Evolutionary conservation across 2,113 vertebrate species (phyloP).

Genomic region (Erythrolamprus reginae): DNA sequence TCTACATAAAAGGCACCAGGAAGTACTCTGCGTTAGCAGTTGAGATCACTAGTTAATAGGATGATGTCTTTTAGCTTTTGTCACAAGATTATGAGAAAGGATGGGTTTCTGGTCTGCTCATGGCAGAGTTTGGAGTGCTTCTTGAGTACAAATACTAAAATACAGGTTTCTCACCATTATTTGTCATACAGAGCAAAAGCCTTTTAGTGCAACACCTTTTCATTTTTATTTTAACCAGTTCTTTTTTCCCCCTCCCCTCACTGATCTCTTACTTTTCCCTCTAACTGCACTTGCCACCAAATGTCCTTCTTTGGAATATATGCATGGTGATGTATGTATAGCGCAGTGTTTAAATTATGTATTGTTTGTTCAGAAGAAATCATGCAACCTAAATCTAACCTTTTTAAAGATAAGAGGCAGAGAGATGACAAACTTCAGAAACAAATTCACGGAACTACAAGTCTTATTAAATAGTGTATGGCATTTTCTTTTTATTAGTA

Average conservation of each 20-base stretch:
- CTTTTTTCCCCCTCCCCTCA: slow-evolving; percentile 78
- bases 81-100: slow-evolving; percentile 99
- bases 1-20: slow-evolving; percentile 91
- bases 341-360: slow-evolving; percentile 41
- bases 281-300: slow-evolving; percentile 89
- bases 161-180: slow-evolving; percentile 85
- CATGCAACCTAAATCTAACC: slow-evolving; percentile 32
- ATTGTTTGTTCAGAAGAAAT: slow-evolving; percentile 12
- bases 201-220: slow-evolving; percentile 91
- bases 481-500: slow-evolving; percentile 2
- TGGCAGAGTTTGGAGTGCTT: slow-evolving; percentile 81
- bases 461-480: background rate
- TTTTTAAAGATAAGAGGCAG: slow-evolving; percentile 29
- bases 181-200: slow-evolving; percentile 80
- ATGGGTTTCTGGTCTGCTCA: slow-evolving; percentile 87
- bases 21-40: slow-evolving; percentile 92
- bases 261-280: slow-evolving; percentile 83
- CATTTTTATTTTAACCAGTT: slow-evolving; percentile 87
- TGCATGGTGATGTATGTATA: slow-evolving; percentile 66
- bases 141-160: slow-evolving; percentile 90
- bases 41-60: slow-evolving; percentile 99
- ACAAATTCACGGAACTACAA: slow-evolving; percentile 27
- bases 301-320: slow-evolving; percentile 74
- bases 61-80: slow-evolving; percentile 99
- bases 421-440: slow-evolving; percentile 16